Percentiles rank a stretch among this genome's conserved stretches.
Conservation (phyloP, 2,888 invertebrate genomes). For the Sialis lutaria region DNA sequence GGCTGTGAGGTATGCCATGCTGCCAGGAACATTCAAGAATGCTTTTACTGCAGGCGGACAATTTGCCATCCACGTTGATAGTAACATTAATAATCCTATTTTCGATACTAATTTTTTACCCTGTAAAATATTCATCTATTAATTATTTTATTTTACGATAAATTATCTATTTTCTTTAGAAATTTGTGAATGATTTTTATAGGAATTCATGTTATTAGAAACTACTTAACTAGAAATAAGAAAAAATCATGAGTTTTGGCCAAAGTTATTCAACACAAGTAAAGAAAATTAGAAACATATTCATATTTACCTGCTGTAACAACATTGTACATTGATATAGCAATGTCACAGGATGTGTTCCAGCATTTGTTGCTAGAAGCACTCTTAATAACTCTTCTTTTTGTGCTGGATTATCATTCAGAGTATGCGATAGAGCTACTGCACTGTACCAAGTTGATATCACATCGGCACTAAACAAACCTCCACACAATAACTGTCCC, state of each 20-base stretch:
- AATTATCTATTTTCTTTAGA: too few species aligned
- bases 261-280: too few species aligned
- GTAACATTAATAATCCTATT: constrained; percentile 79
- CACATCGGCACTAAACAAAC: constrained; percentile 73
- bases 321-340: constrained; percentile 76
- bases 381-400: constrained; percentile 87
- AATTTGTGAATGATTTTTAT: too few species aligned
- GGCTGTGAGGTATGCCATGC: constrained; percentile 70
- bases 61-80: constrained; percentile 74
- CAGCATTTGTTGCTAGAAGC: constrained; percentile 68
- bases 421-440: constrained; percentile 75
- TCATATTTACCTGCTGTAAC: constrained; percentile 32
- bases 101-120: constrained; percentile 65
- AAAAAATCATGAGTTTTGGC: too few species aligned
- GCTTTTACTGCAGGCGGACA: constrained; percentile 70
- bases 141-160: too few species aligned
- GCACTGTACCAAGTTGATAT: constrained; percentile 93
- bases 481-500: constrained; percentile 85
- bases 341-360: constrained; percentile 72
- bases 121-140: constrained; percentile 17
- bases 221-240: too few species aligned
- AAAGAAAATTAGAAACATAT: too few species aligned
- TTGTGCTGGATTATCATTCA: constrained; percentile 68
- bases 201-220: too few species aligned
- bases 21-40: constrained; percentile 62